Base-by-base conservation (phyloP, 2,797 vertebrate species). In the Rhinophrynus dorsalis region DNA sequence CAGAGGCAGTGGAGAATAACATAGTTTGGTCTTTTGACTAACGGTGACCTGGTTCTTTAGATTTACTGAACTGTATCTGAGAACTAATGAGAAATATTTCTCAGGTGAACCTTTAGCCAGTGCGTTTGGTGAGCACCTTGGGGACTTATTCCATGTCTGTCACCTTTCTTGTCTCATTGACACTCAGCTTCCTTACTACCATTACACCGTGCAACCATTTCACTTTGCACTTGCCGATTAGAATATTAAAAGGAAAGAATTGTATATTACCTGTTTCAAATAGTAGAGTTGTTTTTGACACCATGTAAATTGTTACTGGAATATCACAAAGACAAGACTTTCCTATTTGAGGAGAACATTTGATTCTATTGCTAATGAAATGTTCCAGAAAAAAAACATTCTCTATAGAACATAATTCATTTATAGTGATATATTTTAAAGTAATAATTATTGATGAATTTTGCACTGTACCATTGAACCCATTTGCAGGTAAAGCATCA, bases 71-170 rank as follows among this genome's bases (percentile, higher is more conserved):
- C 93, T 96, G 94, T 95, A 90, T 93, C 94, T 95, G 90, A 94
- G 88, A 93, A 94, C 93, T 96, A 99, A 98, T 97, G 94, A 97
- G 93, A 94, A 93, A 92, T 91, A 90, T 93, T 92, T 95, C 94
- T 92, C 93, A 81, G 61, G 90, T 89, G 95, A 93, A 95, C 93
- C 93, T 97, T 96, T 96, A 96, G 94, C 94, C 95, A 90, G 87
- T 87, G 90, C 92, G 92, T 86, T 93, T 84, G 65, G 90, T 95
- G 91, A 94, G 89, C 92, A 96, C 94, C 94, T 93, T 89, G 72
- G 94, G 93, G 94, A 94, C 93, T 90, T 81, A 77, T 92, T 94
- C 88, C 18, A 74, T 89, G 92, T 94, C 95, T 97, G 92, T 97
- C 95, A 97, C 91, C 91, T 92, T 90, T 85, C 82, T 83, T 79